Percentiles rank a stretch among this genome's conserved stretches.
phyloP scores from a whole-genome alignment of 2,797 vertebrate genomes.

The Pangasius larnaudii region DNA sequence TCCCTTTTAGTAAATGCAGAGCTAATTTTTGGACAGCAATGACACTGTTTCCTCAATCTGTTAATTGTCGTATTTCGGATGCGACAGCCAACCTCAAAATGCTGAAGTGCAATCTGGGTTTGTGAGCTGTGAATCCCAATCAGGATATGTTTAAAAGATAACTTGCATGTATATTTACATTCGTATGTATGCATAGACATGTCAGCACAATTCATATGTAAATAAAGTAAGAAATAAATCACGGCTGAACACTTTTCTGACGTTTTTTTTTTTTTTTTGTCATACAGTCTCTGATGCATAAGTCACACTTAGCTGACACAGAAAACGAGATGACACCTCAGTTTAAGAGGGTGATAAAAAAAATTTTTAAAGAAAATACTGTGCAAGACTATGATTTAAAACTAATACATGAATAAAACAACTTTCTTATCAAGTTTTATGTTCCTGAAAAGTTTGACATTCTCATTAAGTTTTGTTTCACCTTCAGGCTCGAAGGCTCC shows the following conservation, averaged over 20 bases:
- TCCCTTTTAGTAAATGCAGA: constrained; percentile 27
- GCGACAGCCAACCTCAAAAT: neutral
- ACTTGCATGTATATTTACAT: neutral
- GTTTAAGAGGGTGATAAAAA: neutral
- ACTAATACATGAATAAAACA: neutral
- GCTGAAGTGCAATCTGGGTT: constrained; percentile 11
- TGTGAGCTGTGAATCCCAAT: constrained; percentile 9
- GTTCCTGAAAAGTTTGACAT: neutral
- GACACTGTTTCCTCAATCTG: constrained; percentile 33
- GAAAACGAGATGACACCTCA: constrained; percentile 17
- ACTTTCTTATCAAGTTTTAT: neutral
- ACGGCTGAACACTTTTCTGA: neutral
- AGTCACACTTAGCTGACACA: constrained; percentile 24
- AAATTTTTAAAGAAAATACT: neutral
- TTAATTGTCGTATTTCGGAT: neutral
- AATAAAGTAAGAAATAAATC: constrained; percentile 4
- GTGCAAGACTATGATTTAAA: neutral
- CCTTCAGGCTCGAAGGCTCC: neutral
- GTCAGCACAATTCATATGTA: constrained; percentile 5
- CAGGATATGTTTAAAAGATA: neutral
- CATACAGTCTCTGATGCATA: constrained; percentile 1
- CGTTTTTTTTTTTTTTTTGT: neutral
- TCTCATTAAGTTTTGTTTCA: neutral
- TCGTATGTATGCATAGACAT: neutral
- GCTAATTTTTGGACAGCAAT: constrained; percentile 30